Evolutionary conservation across 1,140 invertebrate species (phyloP).

Genomic region (Drusus annulatus): DNA sequence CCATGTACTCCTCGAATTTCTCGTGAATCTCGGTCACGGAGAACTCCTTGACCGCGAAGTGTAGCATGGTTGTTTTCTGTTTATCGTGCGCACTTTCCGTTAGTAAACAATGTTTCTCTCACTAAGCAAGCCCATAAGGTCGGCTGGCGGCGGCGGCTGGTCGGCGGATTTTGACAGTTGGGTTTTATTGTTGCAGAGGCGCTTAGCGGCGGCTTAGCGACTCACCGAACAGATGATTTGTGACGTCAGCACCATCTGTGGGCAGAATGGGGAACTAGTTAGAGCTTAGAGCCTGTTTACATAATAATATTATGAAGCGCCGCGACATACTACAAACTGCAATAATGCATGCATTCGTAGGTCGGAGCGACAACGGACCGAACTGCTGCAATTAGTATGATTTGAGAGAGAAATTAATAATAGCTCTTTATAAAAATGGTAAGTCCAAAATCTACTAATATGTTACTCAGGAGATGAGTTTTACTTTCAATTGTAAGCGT

Average conservation of each 20-base stretch:
- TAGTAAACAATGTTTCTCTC: constrained; percentile 39
- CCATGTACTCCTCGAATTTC: constrained; percentile 71
- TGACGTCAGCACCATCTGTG: constrained; percentile 19
- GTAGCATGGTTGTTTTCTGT: constrained; percentile 48
- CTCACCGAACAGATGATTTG: constrained; percentile 33
- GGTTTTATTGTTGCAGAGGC: constrained; percentile 13
- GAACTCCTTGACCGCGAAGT: constrained; percentile 52
- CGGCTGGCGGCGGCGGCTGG: neutral
- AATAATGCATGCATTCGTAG: no score
- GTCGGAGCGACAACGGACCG: no score
- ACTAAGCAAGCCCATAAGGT: constrained; percentile 12
- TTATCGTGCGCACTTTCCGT: constrained; percentile 13
- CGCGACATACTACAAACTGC: no score
- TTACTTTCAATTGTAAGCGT: no score
- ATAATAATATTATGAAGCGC: no score
- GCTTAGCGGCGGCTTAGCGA: no score
- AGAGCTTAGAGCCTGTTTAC: neutral
- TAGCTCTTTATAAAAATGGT: no score
- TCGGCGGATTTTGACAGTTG: constrained; percentile 36
- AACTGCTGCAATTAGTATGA: no score
- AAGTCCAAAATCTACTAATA: no score
- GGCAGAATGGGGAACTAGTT: neutral
- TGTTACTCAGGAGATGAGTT: no score
- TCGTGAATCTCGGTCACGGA: constrained; percentile 53
- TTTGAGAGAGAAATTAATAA: no score